phyloP scores from a whole-genome alignment of 2,888 invertebrate genomes.

The Spicauda simplicius region DNA sequence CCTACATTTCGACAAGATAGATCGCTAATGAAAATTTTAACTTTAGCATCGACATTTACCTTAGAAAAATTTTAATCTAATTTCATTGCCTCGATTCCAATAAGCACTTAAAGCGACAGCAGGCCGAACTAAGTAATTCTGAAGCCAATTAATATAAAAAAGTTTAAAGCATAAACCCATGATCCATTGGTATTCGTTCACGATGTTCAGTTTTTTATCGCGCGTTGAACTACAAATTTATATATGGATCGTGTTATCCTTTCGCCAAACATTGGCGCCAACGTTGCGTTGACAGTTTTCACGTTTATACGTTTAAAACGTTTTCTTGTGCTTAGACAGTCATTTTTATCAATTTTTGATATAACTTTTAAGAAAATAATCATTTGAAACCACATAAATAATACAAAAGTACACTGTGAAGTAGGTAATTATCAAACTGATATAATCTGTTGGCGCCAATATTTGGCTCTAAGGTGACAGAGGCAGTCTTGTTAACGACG shows the following conservation, averaged over 20 bases:
- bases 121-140: constrained; percentile 53
- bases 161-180: constrained; percentile 48
- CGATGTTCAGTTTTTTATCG: neutral
- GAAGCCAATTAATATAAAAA: constrained; percentile 50
- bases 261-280: neutral
- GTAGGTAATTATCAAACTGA: neutral
- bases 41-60: constrained; percentile 23
- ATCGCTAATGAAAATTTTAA: constrained; percentile 30
- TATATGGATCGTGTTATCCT: neutral
- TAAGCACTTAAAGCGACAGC: constrained; percentile 52
- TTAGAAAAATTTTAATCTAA: constrained; percentile 47
- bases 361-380: no score
- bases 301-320: neutral
- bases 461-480: constrained; percentile 31
- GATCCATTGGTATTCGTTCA: neutral
- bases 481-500: constrained; percentile 47
- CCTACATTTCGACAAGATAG: constrained; percentile 35
- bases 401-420: no score
- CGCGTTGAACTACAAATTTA: constrained; percentile 1
- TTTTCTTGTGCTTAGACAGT: neutral
- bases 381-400: no score
- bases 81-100: constrained; percentile 66
- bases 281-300: neutral
- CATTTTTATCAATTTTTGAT: neutral
- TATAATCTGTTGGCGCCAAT: neutral